Percentiles rank a stretch among this genome's conserved stretches.
These are phyloP conservation scores for Apeltes quadracus DNA, from an alignment of 2,113 vertebrate genomes.

Conservation along the genomic window DNA sequence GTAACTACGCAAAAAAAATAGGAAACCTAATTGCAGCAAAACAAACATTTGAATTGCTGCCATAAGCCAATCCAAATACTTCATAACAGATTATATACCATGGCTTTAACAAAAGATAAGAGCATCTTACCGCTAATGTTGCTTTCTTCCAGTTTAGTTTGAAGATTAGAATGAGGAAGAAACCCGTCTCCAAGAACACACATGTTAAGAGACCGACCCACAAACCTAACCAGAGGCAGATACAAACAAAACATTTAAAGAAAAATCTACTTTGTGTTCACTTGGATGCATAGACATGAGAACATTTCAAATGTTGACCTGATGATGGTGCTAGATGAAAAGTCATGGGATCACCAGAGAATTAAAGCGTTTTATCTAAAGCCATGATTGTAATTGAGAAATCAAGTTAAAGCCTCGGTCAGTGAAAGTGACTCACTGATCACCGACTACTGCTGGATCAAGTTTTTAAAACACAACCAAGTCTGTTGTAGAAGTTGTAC, in stretches of 20 bases:
- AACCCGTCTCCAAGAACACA: slow-evolving; percentile 72
- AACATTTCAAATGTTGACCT: background rate
- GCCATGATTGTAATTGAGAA: background rate
- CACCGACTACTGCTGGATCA: background rate
- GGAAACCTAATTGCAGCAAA: background rate
- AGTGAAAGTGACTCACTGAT: background rate
- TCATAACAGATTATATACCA: background rate
- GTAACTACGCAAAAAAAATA: background rate
- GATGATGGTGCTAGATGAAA: background rate
- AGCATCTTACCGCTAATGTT: slow-evolving; percentile 82
- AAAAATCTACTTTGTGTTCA: background rate
- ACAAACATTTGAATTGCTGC: background rate
- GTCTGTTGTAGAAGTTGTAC: background rate
- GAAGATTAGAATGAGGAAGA: slow-evolving; percentile 82
- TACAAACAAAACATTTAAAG: slow-evolving; percentile 7
- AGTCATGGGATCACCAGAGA: background rate
- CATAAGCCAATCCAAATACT: background rate
- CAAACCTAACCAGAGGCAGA: slow-evolving; percentile 77
- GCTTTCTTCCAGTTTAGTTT: slow-evolving; percentile 88
- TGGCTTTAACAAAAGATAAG: background rate
- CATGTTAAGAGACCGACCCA: slow-evolving; percentile 86
- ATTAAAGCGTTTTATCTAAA: background rate
- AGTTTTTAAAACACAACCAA: background rate
- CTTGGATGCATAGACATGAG: background rate
- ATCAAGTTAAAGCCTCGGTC: background rate